Evolutionary conservation across 2,113 vertebrate genomes (phyloP).

Genomic region (Heterotilapia buettikoferi): DNA sequence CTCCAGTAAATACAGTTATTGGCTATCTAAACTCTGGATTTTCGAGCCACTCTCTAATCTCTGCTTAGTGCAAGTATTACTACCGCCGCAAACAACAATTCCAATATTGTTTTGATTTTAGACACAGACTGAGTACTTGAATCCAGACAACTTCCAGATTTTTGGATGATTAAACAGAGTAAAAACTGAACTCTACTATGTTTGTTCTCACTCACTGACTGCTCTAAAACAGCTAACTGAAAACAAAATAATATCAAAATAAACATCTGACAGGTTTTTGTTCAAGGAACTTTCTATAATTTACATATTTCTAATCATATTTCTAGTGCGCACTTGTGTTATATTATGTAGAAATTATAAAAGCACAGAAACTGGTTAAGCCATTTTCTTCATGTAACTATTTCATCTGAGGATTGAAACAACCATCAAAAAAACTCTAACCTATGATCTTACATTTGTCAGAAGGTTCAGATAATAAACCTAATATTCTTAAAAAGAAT

Average conservation of each 20-base stretch:
- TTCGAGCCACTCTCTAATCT: not conserved
- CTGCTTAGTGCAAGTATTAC: not conserved
- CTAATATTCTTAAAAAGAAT: not conserved
- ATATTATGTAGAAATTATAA: not conserved
- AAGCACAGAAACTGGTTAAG: not conserved
- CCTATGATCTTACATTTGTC: not conserved
- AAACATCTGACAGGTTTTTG: not conserved
- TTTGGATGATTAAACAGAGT: not conserved
- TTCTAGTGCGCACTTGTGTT: not conserved
- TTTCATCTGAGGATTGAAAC: not conserved
- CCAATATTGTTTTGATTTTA: not conserved
- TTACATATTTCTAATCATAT: not conserved
- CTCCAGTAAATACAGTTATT: not conserved
- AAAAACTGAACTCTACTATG: not conserved
- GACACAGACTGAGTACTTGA: not conserved
- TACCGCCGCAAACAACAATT: not conserved
- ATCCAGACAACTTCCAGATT: not conserved
- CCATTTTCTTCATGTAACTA: not conserved
- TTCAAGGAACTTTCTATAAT: not conserved
- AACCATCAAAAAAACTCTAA: accelerated
- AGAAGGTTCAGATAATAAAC: not conserved
- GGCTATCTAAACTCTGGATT: not conserved
- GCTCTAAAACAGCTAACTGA: not conserved
- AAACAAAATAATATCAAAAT: not conserved
- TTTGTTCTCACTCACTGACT: not conserved